Evolutionary conservation across 2,888 invertebrate species (phyloP).

Genomic region (Trichopria drosophilae): DNA sequence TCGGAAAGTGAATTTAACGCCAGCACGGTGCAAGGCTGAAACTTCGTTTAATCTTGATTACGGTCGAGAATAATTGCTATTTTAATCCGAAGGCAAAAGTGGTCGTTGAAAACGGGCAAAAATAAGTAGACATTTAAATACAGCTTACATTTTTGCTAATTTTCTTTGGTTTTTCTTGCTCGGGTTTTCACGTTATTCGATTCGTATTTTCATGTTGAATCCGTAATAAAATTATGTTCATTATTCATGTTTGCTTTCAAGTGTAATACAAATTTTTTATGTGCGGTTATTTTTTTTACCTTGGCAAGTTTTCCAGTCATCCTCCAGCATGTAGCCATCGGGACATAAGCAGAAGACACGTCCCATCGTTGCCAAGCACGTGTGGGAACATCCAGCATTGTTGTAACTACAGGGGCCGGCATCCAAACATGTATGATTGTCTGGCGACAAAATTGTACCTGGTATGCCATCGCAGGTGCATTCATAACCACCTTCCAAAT

Average conservation of each 20-base stretch:
- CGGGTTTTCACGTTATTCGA: background rate
- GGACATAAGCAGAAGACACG: constrained; percentile 57
- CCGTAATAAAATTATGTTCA: background rate
- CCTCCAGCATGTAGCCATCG: constrained; percentile 53
- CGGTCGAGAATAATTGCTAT: constrained; percentile 23
- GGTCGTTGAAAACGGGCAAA: no score
- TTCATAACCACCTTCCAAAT: constrained; percentile 63
- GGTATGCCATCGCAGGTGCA: constrained; percentile 65
- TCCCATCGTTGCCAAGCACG: constrained; percentile 65
- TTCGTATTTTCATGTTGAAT: background rate
- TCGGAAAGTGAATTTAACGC: no score
- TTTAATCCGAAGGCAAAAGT: constrained; percentile 20
- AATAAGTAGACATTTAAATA: no score
- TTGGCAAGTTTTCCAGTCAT: constrained; percentile 57
- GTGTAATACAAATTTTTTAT: background rate
- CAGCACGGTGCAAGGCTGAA: no score
- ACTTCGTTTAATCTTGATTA: no score
- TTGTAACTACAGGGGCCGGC: constrained; percentile 62
- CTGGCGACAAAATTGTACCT: constrained; percentile 62
- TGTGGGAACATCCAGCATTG: constrained; percentile 66
- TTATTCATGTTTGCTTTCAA: background rate
- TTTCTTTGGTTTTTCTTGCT: background rate
- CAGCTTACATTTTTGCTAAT: no score
- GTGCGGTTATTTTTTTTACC: constrained; percentile 37
- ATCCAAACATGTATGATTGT: constrained; percentile 65